Base-by-base conservation (phyloP, 2,113 vertebrate species). In the Toxotes jaculatrix region DNA sequence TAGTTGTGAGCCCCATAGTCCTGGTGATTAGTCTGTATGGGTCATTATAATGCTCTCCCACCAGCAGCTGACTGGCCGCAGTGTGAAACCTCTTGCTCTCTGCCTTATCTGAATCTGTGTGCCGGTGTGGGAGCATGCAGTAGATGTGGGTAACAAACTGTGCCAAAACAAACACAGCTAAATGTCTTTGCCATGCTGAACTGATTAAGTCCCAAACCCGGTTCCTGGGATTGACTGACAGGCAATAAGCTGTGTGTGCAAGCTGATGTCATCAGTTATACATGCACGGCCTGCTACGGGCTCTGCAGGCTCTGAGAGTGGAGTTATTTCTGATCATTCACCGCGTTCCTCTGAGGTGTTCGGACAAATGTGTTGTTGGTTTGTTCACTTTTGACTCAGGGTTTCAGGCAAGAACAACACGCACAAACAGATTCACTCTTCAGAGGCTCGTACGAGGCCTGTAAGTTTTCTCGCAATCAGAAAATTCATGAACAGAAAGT, bases 211-310 rank as follows among this genome's bases (percentile, higher is more conserved):
- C 38, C 69, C 55, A 59, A 60, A 61, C 19, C 42, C 14, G 42
- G 42, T 61, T 27, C 19, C 27, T 61, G 42, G 70, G 31, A 23
- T 61, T 61, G 71, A 74, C 32, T 63, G 59, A 63, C 59, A 40
- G 32, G 45, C 32, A 74, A 40, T 74, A 40, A 40, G 43, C 34
- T 38, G 19, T 36, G 57, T 49, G 56, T 40, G 9, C 70, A 21
- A 27, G 55, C 69, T 73, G 72, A 62, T 74, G 72, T 74, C 72
- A 63, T 19, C 43, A 49, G 59, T 51, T 49, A 51, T 19, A 49
- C 57, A 63, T 74, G 59, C 59, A 51, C 4, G 45, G 43, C 47
- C 45, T 51, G 8, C n/a, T 19, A 4, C 6, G 27, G 65, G 47
- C 21, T 68, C 32, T n/a, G 17, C 43, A 67, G 16, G 21, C 17